Base-by-base conservation (phyloP, 2,888 invertebrate species). In the Atrina japonica region DNA sequence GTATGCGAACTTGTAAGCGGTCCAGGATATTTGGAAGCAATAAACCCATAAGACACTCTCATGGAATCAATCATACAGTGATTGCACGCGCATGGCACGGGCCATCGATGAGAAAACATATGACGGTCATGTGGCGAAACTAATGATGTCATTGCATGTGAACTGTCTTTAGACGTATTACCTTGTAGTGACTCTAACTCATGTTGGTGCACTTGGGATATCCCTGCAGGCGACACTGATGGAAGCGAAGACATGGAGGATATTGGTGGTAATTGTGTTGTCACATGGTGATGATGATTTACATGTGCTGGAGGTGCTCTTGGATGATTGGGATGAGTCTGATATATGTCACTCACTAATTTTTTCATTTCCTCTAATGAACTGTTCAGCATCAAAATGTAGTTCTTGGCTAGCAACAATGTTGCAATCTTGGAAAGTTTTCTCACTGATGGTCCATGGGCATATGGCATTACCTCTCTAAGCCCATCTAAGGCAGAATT, bases 401-500 rank as follows among this genome's bases (percentile, higher is more conserved):
- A 90, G 82, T 90, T 90, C 73, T 87, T 88, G 11, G 90, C 90
- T 25, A 90, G 76, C 16, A 90, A 76, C 40, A 90, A 75, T 0
- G 90, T 90, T 25, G 90, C 88, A 55, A 90, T 90, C 75, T 90
- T 90, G 30, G 88, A 89, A 16, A 89, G 81, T 76, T 90, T 90
- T 23, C 90, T 68, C 14, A 90, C 90, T 3, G 89, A 89, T 0
- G 90, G 89, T 0, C 89, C 89, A 61, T 89, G 85, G 2, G 89
- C 89, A 73, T 90, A 90, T 1, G 90, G 90, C 90, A 90, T 91
- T 35, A 91, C 90, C 69, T 90, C 90, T 18, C 91, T 78, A 3
- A 91, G 80, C 27, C 88, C 88, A 70, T 91, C 91, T 64, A 91
- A 74, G 0, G 91, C 91, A 6, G 91, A 89, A 78, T 92, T 92